Evolutionary conservation across 2,797 vertebrate genomes (phyloP).

Genomic region (Sebastiscus albofasciatus): DNA sequence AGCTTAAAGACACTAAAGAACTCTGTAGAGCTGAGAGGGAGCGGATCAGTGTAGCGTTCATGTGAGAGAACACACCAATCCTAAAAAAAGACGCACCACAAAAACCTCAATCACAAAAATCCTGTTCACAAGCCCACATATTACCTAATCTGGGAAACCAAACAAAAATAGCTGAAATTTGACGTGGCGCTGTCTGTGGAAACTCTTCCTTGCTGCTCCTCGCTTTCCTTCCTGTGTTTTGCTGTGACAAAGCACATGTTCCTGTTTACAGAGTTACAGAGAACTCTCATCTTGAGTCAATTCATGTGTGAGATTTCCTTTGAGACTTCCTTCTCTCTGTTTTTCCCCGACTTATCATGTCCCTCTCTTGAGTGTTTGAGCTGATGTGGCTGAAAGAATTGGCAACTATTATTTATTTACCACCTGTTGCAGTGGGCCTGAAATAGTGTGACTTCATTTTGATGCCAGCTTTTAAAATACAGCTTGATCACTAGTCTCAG

Average conservation of each 20-base stretch:
- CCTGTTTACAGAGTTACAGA: constrained; percentile 17
- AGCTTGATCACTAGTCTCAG: not conserved
- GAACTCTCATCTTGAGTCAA: constrained; percentile 18
- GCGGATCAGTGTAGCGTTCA: not conserved
- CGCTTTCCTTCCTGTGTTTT: constrained; percentile 28
- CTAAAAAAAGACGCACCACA: not conserved
- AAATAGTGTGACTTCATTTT: not conserved
- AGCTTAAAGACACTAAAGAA: not conserved
- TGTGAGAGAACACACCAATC: not conserved
- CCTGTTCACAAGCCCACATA: not conserved
- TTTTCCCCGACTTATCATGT: not conserved
- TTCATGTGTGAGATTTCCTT: constrained; percentile 49
- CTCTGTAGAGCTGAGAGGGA: not conserved
- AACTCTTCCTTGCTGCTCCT: not conserved
- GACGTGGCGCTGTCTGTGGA: not conserved
- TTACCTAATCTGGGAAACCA: not conserved
- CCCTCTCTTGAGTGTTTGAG: not conserved
- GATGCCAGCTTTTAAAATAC: not conserved
- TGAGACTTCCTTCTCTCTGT: constrained; percentile 30
- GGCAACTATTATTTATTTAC: not conserved
- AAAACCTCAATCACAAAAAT: not conserved
- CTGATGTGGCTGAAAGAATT: not conserved
- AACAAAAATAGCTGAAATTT: not conserved
- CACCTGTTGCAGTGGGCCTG: not conserved
- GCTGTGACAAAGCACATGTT: constrained; percentile 15